Conservation (phyloP, 2,797 vertebrate species). For the Enteromius trimaculatus region DNA sequence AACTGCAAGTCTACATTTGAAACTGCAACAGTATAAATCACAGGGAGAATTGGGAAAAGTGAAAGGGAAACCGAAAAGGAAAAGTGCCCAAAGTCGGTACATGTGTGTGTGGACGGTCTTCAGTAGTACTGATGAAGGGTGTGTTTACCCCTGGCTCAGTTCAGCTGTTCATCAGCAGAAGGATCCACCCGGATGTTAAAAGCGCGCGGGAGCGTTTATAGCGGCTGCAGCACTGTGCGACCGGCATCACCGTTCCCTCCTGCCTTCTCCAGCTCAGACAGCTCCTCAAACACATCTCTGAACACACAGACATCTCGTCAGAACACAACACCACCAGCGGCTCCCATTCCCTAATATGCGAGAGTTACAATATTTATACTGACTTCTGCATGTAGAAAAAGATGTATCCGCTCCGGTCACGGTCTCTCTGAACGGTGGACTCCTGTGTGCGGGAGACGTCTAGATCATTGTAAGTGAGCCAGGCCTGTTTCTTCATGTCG, state of each 20-base stretch:
- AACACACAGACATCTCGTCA: slow-evolving; percentile 26
- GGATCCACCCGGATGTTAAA: slow-evolving; percentile 10
- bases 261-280: slow-evolving; percentile 88
- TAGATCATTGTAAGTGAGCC: slow-evolving; percentile 97
- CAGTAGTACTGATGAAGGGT: slow-evolving; percentile 70
- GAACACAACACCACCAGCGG: neutral
- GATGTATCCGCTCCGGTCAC: slow-evolving; percentile 96
- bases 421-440: slow-evolving; percentile 87
- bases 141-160: slow-evolving; percentile 46
- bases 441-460: slow-evolving; percentile 95
- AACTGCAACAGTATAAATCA: slow-evolving; percentile 44
- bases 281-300: slow-evolving; percentile 95
- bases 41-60: slow-evolving; percentile 28
- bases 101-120: slow-evolving; percentile 61
- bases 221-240: slow-evolving; percentile 80
- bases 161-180: slow-evolving; percentile 53
- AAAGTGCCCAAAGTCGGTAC: slow-evolving; percentile 64
- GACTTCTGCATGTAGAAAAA: slow-evolving; percentile 99
- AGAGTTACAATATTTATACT: slow-evolving; percentile 53
- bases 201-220: slow-evolving; percentile 62
- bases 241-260: slow-evolving; percentile 70
- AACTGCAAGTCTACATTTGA: slow-evolving; percentile 35
- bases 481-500: slow-evolving; percentile 96
- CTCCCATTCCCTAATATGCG: neutral
- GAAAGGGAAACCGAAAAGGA: neutral